Evolutionary conservation across 2,888 invertebrate genomes (phyloP), one percentile per base, ranked within the genome.

Genomic region (Tetragonisca angustula): DNA sequence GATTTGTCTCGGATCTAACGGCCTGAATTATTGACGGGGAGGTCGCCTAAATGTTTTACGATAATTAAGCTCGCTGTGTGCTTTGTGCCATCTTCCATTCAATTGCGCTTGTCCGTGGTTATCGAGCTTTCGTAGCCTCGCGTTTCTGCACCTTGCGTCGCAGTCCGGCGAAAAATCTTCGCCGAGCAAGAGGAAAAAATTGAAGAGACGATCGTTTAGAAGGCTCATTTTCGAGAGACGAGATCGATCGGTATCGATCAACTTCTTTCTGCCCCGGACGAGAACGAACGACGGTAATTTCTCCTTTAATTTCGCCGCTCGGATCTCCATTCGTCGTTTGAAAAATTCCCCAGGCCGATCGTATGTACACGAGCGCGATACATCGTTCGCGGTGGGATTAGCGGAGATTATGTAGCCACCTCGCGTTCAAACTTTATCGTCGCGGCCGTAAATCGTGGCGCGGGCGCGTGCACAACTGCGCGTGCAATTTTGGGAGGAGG

Each of bases 291-390:
- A 11, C 52, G 43, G 52, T 54, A 64, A 74, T 74, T 74, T 24
- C 52, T 24, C 64, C 64, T 65, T 65, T 64, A 54, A 65, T 36
- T 65, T 11, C 19, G 13, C n/a, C 17, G 9, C 21, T 49, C 50
- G 13, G n/a, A 54, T 52, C 19, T n/a, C 24, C 36, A 36, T 74
- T n/a, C 50, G 32, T 73, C 65, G 50, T 61, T 43, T 65, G 4
- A 65, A 54, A 54, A 65, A 65, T 64, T 74, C 74, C 74, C 74
- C 36, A n/a, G 13, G 19, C n/a, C 64, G 74, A 74, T 54, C 64
- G 64, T 64, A 64, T 32, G 50, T 36, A 6, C 13, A 49, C 49
- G 19, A 61, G 24, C 43, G 62, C 62, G 49, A 36, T 21, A 36
- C 52, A 62, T 43, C 52, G 72, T 71, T 71, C 43, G 62, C 43